Conservation (phyloP, 2,888 invertebrate genomes). For the Pseudococcus longispinus region DNA sequence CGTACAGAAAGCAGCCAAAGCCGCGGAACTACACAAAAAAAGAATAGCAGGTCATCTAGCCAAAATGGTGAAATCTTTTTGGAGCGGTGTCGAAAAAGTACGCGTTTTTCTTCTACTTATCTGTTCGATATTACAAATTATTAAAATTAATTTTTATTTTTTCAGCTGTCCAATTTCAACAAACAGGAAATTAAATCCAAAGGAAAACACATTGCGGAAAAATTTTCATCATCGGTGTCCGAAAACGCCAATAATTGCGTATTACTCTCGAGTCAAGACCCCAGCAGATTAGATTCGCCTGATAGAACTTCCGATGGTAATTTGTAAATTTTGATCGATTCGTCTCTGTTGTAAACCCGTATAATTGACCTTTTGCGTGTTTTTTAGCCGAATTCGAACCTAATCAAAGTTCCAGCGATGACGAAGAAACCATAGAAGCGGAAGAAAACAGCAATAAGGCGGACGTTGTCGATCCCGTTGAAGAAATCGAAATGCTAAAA, state of each 20-base stretch:
- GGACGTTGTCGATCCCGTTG: conserved; percentile 68
- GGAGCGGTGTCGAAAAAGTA: conserved; percentile 95
- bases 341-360: background rate
- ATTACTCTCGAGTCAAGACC: conserved; percentile 58
- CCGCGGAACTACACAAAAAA: conserved; percentile 84
- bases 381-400: conserved; percentile 83
- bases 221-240: conserved; percentile 89
- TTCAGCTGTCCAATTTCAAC: conserved; percentile 84
- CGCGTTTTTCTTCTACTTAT: background rate
- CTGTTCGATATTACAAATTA: background rate
- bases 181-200: conserved; percentile 88
- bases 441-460: conserved; percentile 64
- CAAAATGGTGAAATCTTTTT: conserved; percentile 92
- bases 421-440: conserved; percentile 84
- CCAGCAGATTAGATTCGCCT: conserved; percentile 60
- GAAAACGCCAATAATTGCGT: conserved; percentile 77
- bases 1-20: conserved; percentile 88
- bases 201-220: conserved; percentile 96
- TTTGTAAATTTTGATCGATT: background rate
- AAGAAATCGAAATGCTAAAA: conserved; percentile 84
- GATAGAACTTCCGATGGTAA: conserved; percentile 49
- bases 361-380: background rate
- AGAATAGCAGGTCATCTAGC: conserved; percentile 90
- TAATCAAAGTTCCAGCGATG: conserved; percentile 79
- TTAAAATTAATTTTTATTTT: conserved; percentile 35